Evolutionary conservation across 2,888 invertebrate genomes (phyloP).

Genomic region (Mesochorus sp.): DNA sequence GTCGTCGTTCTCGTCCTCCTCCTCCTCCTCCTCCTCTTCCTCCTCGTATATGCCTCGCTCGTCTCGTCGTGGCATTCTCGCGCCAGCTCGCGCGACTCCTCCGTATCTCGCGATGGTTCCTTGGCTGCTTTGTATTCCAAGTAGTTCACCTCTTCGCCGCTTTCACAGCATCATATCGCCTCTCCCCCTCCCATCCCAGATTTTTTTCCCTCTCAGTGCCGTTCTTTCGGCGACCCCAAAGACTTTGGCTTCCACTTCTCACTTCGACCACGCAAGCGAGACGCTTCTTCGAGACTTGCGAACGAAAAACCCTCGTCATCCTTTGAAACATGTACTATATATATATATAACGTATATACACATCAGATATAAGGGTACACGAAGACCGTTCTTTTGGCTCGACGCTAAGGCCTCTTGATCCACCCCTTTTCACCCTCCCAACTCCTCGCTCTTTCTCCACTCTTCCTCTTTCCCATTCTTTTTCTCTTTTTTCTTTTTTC

Average conservation of each 20-base stretch:
- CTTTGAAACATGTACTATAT: conserved; percentile 13
- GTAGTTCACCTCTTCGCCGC: conserved; percentile 71
- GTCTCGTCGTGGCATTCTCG: neutral
- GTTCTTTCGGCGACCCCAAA: conserved; percentile 39
- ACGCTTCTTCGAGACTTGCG: conserved; percentile 41
- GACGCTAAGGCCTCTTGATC: conserved; percentile 79
- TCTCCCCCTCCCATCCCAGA: conserved; percentile 36
- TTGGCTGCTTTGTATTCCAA: conserved; percentile 80
- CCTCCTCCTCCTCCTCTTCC: conserved; percentile 20
- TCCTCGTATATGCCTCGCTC: conserved; percentile 10
- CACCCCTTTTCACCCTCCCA: conserved; percentile 72
- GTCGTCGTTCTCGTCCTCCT: conserved; percentile 59
- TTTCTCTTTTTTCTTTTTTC: no score
- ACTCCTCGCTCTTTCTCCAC: conserved; percentile 17
- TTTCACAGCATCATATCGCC: conserved; percentile 59
- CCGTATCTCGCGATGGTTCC: conserved; percentile 22
- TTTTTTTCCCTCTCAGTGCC: conserved; percentile 46
- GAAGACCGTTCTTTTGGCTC: conserved; percentile 69
- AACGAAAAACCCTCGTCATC: conserved; percentile 58
- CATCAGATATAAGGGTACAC: conserved; percentile 23
- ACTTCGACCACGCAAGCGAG: conserved; percentile 23
- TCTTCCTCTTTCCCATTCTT: no score
- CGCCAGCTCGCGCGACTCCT: conserved; percentile 20
- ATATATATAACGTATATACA: neutral
- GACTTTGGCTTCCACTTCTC: conserved; percentile 62